phyloP scores from a whole-genome alignment of 2,113 vertebrate genomes.

The Mellivora capensis region DNA sequence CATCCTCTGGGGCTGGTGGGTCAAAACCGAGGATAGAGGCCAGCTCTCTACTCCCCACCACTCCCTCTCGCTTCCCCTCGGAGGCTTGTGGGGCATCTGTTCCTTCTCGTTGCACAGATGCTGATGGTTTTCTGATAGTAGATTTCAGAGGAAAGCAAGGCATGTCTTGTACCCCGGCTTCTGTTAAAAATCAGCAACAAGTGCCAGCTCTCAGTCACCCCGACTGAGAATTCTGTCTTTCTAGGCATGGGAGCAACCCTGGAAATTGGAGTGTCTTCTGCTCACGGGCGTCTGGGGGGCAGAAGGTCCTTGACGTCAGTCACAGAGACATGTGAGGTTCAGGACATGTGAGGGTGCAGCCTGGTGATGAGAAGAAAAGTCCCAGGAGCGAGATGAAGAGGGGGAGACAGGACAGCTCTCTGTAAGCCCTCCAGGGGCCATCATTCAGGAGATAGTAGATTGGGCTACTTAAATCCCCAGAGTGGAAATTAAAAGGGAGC shows the following conservation, averaged over 20 bases:
- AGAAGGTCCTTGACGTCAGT: neutral
- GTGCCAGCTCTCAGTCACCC: neutral
- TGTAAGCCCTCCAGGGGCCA: neutral
- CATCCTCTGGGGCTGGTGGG: neutral
- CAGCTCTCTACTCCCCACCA: rapidly evolving
- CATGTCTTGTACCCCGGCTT: neutral
- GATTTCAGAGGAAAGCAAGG: neutral
- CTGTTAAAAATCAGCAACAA: rapidly evolving
- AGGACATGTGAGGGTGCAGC: neutral
- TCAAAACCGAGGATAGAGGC: rapidly evolving
- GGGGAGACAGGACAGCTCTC: neutral
- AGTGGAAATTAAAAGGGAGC: neutral
- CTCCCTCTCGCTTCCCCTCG: rapidly evolving
- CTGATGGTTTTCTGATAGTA: neutral
- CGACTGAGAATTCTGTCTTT: neutral
- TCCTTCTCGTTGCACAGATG: rapidly evolving
- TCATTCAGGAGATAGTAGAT: neutral
- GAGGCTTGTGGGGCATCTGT: rapidly evolving
- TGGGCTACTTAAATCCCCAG: neutral
- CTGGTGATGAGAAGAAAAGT: neutral
- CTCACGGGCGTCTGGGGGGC: neutral
- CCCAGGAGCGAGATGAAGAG: neutral
- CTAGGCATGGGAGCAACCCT: too few relatives aligned
- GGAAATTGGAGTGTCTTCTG: neutral
- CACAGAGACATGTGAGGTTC: neutral